Conservation (phyloP, 2,113 vertebrate genomes). For the Crotalus tigris region DNA sequence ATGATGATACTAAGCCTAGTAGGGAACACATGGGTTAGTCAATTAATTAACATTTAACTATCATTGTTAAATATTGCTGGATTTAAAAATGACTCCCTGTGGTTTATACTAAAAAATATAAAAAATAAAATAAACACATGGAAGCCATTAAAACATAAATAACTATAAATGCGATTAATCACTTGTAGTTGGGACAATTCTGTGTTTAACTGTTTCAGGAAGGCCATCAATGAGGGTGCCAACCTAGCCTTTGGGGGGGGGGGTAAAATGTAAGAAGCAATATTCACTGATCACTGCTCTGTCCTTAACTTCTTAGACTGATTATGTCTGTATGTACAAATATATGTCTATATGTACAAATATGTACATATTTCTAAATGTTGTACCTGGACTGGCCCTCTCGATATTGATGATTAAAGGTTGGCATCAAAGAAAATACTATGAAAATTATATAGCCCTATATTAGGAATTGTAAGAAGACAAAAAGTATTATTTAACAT, state of each 20-base stretch:
- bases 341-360: not conserved
- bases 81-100: not conserved
- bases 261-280: not conserved
- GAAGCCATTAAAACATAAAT: not conserved
- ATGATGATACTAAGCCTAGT: slow-evolving; percentile 41
- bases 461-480: not conserved
- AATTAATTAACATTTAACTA: slow-evolving; percentile 23
- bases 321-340: not conserved
- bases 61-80: not conserved
- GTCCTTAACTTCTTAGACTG: not conserved
- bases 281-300: not conserved
- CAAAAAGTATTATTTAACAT: not conserved
- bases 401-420: not conserved
- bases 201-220: not conserved
- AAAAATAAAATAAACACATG: not conserved
- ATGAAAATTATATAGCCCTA: not conserved
- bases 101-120: not conserved
- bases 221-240: not conserved
- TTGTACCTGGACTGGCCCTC: not conserved
- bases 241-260: not conserved
- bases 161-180: not conserved
- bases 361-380: not conserved
- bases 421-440: not conserved
- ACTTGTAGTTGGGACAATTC: not conserved
- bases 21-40: slow-evolving; percentile 35